Evolutionary conservation across 2,888 invertebrate species (phyloP).

Genomic region (Polia nebulosa): DNA sequence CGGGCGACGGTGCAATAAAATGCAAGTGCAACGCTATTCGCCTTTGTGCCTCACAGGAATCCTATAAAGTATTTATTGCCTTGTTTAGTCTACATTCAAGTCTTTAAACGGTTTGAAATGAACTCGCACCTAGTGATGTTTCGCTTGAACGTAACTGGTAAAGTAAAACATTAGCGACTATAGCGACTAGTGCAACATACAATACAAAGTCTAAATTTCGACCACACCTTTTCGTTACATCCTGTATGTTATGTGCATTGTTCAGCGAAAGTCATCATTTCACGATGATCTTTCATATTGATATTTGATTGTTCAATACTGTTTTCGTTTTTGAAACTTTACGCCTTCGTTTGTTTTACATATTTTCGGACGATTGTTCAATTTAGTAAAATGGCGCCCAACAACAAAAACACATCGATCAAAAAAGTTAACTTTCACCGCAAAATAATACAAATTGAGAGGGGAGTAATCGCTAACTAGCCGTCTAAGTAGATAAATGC

Average conservation of each 20-base stretch:
- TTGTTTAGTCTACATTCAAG: slow-evolving; percentile 66
- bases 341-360: neutral
- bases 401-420: neutral
- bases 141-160: slow-evolving; percentile 5
- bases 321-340: neutral
- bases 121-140: slow-evolving; percentile 43
- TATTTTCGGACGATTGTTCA: neutral
- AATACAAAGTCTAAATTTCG: neutral
- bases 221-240: too few species aligned
- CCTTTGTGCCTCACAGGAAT: slow-evolving; percentile 65
- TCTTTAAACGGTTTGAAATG: slow-evolving; percentile 58
- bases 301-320: slow-evolving; percentile 16
- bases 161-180: neutral
- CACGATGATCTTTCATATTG: slow-evolving; percentile 3
- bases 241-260: neutral
- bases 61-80: slow-evolving; percentile 68
- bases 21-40: slow-evolving; percentile 56
- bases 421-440: slow-evolving; percentile 2
- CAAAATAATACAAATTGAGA: slow-evolving; percentile 13
- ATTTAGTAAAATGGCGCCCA: neutral
- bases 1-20: slow-evolving; percentile 61
- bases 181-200: neutral
- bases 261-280: slow-evolving; percentile 2
- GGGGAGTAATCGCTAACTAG: slow-evolving; percentile 42
- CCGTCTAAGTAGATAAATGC: slow-evolving; percentile 25